Percentiles rank a stretch among this genome's conserved stretches.
These are phyloP conservation scores for Coracopsis vasa DNA, from an alignment of 2,113 vertebrate genomes.

Conservation along the genomic window DNA sequence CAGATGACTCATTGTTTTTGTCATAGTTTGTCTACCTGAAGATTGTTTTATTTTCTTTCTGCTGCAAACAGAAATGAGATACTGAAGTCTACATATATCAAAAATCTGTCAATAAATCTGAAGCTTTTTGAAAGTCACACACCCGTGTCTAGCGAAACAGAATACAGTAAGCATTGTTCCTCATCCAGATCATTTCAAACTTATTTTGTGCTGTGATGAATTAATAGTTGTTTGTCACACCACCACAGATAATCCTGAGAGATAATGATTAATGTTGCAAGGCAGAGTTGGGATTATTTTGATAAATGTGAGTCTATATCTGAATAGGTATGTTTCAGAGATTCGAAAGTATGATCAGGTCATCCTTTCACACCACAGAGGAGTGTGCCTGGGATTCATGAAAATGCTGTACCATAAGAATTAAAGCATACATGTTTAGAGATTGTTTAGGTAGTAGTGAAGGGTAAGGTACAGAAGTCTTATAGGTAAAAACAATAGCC, in stretches of 20 bases:
- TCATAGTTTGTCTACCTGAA: not conserved
- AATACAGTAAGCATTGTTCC: not conserved
- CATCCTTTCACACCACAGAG: not conserved
- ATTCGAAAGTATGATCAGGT: not conserved
- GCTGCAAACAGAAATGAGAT: not conserved
- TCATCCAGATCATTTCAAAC: not conserved
- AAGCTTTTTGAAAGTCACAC: not conserved
- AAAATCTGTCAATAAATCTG: not conserved
- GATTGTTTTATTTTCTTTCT: not conserved
- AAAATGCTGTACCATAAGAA: not conserved
- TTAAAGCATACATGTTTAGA: not conserved
- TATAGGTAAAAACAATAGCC: not conserved
- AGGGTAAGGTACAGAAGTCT: not conserved
- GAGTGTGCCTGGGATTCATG: not conserved
- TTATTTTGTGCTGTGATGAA: not conserved
- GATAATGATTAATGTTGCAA: not conserved
- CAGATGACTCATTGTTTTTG: not conserved
- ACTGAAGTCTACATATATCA: not conserved
- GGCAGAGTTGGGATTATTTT: not conserved
- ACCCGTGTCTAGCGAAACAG: accelerated
- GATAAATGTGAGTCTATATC: not conserved
- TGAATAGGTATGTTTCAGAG: not conserved
- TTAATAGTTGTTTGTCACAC: not conserved
- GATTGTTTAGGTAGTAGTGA: not conserved
- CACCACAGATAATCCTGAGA: not conserved